Evolutionary conservation across 37 sponge, comb jelly and placozoan genomes (phyloP), one percentile per base, ranked within the genome.

Genomic region (Beroe forskalii): DNA sequence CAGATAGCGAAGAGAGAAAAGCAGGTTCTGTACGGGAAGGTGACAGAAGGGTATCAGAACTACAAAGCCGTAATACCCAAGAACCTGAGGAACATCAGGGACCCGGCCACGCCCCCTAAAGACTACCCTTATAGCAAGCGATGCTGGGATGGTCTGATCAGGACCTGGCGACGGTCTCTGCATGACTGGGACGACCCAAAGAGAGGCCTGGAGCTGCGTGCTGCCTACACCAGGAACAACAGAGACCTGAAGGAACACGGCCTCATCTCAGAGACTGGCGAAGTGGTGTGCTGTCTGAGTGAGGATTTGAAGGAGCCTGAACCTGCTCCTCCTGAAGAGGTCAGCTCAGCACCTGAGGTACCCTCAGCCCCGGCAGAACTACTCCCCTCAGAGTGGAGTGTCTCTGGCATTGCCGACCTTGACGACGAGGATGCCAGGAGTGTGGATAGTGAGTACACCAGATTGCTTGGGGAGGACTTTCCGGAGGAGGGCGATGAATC

Each of bases 11-110:
- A 44, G 17, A 35, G 86, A 23, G 86, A 80, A 27, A 80, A 80
- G 35, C 55, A 80, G 4, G 55, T 80, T 2, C 0, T 43, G 86
- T 80, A 80, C 30, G 86, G 86, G 0, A 80, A 80, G 40, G 86
- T 80, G 1, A 80, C 86, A 23, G 86, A 44, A 1, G 86, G 86
- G 3, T 80, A 80, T 25, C 86, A 80, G 55, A 80, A 80, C 55
- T 80, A 80, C 55, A 80, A 80, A 38, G 22, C 44, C 0, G 40
- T 80, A 1, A 43, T 80, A 38, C 86, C 86, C 27, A 80, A 80
- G 86, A n/a, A 3, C 28, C 1, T 44, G 55, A 3, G 86, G 31
- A 40, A 44, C 25, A 80, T 44, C 25, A 17, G 55, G 55, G 86
- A 80, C 31, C 86, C 86, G 4, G 55, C 25, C 1, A 80, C 86